Evolutionary conservation across 2,113 vertebrate species (phyloP).

Genomic region (Numenius arquata): DNA sequence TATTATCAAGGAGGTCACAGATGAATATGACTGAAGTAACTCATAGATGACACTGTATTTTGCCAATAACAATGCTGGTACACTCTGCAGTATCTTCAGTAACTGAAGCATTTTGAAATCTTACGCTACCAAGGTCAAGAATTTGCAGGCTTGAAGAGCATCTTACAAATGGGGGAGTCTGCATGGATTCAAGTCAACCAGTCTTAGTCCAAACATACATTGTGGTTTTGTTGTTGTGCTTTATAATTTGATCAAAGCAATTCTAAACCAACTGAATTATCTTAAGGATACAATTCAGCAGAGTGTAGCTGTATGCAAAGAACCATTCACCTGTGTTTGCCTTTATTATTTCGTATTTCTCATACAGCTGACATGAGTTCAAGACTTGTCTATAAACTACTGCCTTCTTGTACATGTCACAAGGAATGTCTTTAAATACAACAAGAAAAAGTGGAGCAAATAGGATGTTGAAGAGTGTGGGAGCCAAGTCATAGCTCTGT

Average conservation of each 20-base stretch:
- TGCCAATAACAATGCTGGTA: not conserved
- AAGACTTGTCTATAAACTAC: not conserved
- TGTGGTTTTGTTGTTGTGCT: not conserved
- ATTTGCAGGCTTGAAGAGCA: not conserved
- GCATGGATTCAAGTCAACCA: not conserved
- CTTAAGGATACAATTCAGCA: not conserved
- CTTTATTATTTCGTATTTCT: not conserved
- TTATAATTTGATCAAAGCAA: not conserved
- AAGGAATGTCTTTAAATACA: not conserved
- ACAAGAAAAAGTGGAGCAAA: not conserved
- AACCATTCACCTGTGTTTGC: not conserved
- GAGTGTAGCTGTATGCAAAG: not conserved
- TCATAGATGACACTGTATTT: not conserved
- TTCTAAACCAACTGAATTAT: not conserved
- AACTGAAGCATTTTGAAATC: not conserved
- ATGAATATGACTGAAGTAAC: not conserved
- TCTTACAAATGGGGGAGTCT: not conserved
- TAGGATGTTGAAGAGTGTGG: not conserved
- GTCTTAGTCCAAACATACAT: not conserved
- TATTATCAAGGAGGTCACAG: not conserved
- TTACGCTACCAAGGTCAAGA: not conserved
- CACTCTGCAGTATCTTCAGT: not conserved
- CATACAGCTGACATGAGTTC: not conserved
- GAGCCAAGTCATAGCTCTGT: not conserved
- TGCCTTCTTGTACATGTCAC: not conserved